These are phyloP conservation scores for Chaetodon trifascialis DNA, from an alignment of 2,113 vertebrate genomes.

Conservation along the genomic window DNA sequence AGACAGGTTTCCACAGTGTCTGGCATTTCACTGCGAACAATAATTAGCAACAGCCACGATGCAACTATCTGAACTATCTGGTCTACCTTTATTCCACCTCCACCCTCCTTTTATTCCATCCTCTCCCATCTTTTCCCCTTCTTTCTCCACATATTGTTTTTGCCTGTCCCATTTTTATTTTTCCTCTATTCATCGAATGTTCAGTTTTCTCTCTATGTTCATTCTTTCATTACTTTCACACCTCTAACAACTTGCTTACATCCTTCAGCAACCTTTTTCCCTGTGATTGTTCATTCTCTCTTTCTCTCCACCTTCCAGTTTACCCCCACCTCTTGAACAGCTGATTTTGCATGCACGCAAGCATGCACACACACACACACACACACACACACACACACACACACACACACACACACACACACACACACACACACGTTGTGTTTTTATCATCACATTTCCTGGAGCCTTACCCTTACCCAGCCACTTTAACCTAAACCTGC, in stretches of 20 bases:
- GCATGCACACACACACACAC: conserved; percentile 38
- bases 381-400: conserved; percentile 48
- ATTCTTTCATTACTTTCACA: conserved; percentile 25
- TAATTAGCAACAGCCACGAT: no score
- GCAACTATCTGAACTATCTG: no score
- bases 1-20: no score
- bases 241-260: conserved; percentile 22
- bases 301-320: background rate
- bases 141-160: background rate
- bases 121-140: background rate
- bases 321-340: conserved; percentile 24
- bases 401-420: no score
- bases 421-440: no score
- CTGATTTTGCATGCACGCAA: conserved; percentile 35
- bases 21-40: no score
- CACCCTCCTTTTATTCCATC: background rate
- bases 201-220: background rate
- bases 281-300: background rate
- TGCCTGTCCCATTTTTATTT: background rate
- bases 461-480: no score
- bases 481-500: no score
- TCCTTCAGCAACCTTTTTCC: conserved; percentile 3
- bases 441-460: no score
- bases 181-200: background rate
- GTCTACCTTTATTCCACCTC: no score